Evolutionary conservation across 2,113 vertebrate species (phyloP), one percentile per base, ranked within the genome.

Genomic region (Mungos mungo): DNA sequence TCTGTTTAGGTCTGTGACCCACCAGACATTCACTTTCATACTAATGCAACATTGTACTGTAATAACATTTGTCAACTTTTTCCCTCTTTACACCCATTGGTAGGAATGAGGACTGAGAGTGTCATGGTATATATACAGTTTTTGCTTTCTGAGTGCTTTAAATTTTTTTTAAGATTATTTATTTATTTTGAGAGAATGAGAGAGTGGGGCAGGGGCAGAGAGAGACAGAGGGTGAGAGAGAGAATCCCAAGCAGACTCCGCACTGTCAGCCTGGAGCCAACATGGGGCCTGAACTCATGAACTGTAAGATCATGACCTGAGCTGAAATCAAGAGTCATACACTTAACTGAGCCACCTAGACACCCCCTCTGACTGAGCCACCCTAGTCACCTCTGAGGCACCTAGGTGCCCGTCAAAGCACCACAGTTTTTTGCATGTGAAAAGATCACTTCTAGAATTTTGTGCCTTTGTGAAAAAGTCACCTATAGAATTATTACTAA

Each of bases 21-120:
- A 71, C 47, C 91, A 93, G 74, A 95, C 57, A 97, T 96, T 97
- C 88, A 95, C 77, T 95, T 97, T 50, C 84, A 79, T 72, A 38
- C 41, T 92, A 98, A 68, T 85, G 71, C 92, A 95, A 82, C 0
- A 8, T 79, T 45, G 25, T 77, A 3, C 71, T 76, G 47, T 96
- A 82, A 83, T 66, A 86, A 95, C 57, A 92, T 33, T 88, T 98
- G 60, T 97, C 96, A 97, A 74, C 88, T 77, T 90, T 87, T 52
- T 92, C 60, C 88, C 84, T 63, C 2, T 45, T 65, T 38, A 21
- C 3, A 41, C 0, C 83, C 35, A 83, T 5, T 77, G 6, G 92
- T 54, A 77, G 19, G 23, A 57, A 72, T 12, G 11, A 77, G 15
- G 7, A 71, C 7, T 31, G 4, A 5, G n/a, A 54, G 31, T 81